Base-by-base conservation (phyloP, 2,113 vertebrate species). In the Macquaria australasica region DNA sequence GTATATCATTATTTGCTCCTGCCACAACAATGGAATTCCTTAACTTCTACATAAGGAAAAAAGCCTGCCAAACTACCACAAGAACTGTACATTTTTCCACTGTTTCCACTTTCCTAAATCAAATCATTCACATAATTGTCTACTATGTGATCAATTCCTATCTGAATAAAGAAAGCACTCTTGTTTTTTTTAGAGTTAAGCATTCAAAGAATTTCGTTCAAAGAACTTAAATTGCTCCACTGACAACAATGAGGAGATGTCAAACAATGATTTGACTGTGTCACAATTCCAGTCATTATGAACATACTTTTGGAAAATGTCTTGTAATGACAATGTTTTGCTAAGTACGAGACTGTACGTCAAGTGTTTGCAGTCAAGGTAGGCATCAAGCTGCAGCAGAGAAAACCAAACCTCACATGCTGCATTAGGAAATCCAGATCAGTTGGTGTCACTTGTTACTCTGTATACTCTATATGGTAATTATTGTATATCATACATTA, bases 1-100 rank as follows among this genome's bases (percentile, higher is more conserved):
- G 12, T 28, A 7, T 73, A 31, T 79, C 53, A 84, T 81, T 81
- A 87, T 78, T 53, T 73, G 41, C 53, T 79, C 43, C 15, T 70
- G 50, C 14, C n/a, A 66, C 68, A 79, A 68, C 67, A 63, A 63
- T 50, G 64, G 76, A 83, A 94, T 90, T 88, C 69, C 48, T 84
- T 21, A 31, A 58, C 34, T 1, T 70, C 3, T 51, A 71, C 23
- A 37, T 7, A 8, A 8, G 1, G 23, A 25, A 45, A 55, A 31
- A 60, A 25, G 5, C 3, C 1, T 11, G 5, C 34, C 34, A 39
- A 39, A 37, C 37, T 23, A 51, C 31, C 15, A 48, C 21, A 25
- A 23, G 48, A 71, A 41, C 8, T 50, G 3, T 1, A 23, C 4
- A 21, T n/a, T 41, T 64, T 53, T 2, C 28, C 28, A 31, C 28